Evolutionary conservation across 2,797 vertebrate species (phyloP), one percentile per base, ranked within the genome.

Genomic region (Hybognathus amarus): DNA sequence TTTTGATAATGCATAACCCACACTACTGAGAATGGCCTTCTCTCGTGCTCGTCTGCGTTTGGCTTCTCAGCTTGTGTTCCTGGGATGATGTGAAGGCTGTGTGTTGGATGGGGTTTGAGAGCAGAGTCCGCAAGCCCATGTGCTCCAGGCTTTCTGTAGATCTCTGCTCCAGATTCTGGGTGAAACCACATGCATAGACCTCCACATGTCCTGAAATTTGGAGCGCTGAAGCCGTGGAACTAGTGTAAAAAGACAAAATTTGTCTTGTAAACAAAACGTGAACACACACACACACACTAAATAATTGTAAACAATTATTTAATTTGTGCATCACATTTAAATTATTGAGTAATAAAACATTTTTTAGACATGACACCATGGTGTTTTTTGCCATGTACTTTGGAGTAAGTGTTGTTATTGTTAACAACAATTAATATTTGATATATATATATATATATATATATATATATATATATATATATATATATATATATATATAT

Each of bases 161-260:
- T 84, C 74, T 80, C 83, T 88, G 20, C 59, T 67, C 9, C 88
- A 30, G 64, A 84, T 83, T 80, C 88, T 84, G 27, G 81, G 40
- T 45, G 83, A 85, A 30, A 76, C 85, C 78, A 54, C 76, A 10
- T 82, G 36, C 24, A 63, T 76, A 71, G 85, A 9, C 64, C 86
- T 90, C 94, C 92, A 94, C 94, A 96, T 95, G 78, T 67, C 91
- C 88, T 89, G 40, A 74, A 87, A 84, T 38, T 52, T 22, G 52
- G 18, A 54, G 40, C 1, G 11, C 61, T 59, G 77, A 52, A 36
- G 3, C 22, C 22, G 12, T 2, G 13, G 33, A 59, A 30, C 52
- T 24, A 75, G 5, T 18, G 20, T 40, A 22, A 36, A 67, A 68
- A 59, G 6, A 59, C 24, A 17, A 22, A 13, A 17, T 12, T 64